A percentile compares a stretch with the other conserved stretches of the same genome.
Evolutionary conservation across 1,140 invertebrate genomes (phyloP).

Genomic region (Nasonia longicornis): DNA sequence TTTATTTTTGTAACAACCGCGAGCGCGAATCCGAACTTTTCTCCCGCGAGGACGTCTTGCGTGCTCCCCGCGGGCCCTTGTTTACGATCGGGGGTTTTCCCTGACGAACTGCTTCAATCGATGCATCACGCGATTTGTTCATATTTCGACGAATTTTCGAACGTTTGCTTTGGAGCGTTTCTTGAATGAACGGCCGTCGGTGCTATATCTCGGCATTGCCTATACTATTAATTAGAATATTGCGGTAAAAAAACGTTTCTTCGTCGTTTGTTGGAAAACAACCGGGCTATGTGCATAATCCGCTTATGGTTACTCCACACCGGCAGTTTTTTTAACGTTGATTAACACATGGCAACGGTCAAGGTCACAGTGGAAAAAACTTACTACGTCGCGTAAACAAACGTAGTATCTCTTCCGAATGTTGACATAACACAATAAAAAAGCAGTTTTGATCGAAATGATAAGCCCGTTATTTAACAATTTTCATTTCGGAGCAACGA

Average conservation of each 20-base stretch:
- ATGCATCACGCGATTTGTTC: neutral
- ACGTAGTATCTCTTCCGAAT: neutral
- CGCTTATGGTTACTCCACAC: neutral
- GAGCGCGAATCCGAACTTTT: constrained; percentile 1
- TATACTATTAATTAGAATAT: no score
- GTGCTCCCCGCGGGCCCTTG: no score
- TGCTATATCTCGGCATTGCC: no score
- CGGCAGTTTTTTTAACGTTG: neutral
- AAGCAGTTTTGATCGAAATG: neutral
- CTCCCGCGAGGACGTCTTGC: neutral
- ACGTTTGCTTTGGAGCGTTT: neutral
- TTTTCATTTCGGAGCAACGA: neutral
- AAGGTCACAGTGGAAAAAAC: neutral
- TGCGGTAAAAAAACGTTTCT: no score
- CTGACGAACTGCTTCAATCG: neutral
- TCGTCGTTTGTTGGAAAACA: neutral
- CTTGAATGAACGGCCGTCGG: neutral
- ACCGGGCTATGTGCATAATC: neutral
- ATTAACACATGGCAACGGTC: neutral
- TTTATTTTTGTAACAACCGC: constrained; percentile 25
- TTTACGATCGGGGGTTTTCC: no score
- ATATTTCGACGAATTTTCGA: neutral
- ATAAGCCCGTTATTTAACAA: neutral
- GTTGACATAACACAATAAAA: neutral
- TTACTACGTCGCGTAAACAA: neutral